Conservation (phyloP, 2,797 vertebrate species). For the Arnoldichthys spilopterus region DNA sequence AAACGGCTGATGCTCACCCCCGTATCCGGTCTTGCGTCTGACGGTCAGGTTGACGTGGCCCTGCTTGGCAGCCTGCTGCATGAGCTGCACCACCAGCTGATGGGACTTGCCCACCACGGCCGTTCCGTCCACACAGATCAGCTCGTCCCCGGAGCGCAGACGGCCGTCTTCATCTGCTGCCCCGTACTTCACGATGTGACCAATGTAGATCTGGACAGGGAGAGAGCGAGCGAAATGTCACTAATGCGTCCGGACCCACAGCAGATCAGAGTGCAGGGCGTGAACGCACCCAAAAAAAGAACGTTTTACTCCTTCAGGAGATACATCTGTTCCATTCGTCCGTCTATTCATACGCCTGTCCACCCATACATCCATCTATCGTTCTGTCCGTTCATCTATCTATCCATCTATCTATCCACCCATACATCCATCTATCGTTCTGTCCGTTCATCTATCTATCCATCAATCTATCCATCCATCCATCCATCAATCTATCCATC, state of each 20-base stretch:
- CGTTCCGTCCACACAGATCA: slow-evolving; percentile 96
- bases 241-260: not conserved
- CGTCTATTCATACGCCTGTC: too few species aligned
- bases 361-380: too few species aligned
- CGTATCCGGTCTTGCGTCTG: slow-evolving; percentile 91
- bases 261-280: too few species aligned
- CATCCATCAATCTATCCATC: too few species aligned
- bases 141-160: slow-evolving; percentile 94
- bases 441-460: too few species aligned
- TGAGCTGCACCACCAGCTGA: slow-evolving; percentile 97
- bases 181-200: slow-evolving; percentile 97
- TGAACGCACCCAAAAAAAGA: too few species aligned
- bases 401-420: too few species aligned
- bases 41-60: slow-evolving; percentile 98
- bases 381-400: too few species aligned
- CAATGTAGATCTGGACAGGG: slow-evolving; percentile 91
- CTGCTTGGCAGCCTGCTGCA: slow-evolving; percentile 99
- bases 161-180: slow-evolving; percentile 96
- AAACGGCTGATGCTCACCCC: slow-evolving; percentile 84
- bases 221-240: not conserved
- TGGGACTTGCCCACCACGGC: slow-evolving; percentile 97
- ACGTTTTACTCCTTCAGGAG: too few species aligned
- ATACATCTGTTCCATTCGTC: too few species aligned
- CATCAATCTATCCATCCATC: too few species aligned
- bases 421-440: too few species aligned